Evolutionary conservation across 2,797 vertebrate species (phyloP).

Genomic region (Megaceryle alcyon): DNA sequence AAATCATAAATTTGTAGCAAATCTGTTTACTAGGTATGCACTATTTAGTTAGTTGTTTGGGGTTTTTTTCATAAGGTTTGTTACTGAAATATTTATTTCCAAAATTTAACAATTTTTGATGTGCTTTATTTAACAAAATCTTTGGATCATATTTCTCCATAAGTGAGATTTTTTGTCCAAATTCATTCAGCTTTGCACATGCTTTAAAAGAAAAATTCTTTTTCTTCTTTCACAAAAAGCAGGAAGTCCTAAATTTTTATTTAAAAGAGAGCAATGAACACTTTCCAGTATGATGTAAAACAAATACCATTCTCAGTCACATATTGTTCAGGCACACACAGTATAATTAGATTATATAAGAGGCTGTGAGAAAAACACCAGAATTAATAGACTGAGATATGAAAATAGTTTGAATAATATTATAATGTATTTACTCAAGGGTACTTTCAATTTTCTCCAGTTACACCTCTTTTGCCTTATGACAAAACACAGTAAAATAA

Average conservation of each 20-base stretch:
- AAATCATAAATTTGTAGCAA: neutral
- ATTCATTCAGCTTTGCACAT: neutral
- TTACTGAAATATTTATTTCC: neutral
- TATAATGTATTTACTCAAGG: neutral
- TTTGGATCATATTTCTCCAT: neutral
- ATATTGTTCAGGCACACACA: constrained; percentile 2
- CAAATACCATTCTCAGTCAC: constrained; percentile 24
- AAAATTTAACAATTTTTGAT: neutral
- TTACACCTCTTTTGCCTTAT: neutral
- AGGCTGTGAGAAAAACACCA: constrained; percentile 8
- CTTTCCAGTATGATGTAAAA: constrained; percentile 23
- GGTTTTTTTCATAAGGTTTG: neutral
- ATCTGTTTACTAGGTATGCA: neutral
- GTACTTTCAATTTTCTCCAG: neutral
- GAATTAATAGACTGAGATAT: neutral
- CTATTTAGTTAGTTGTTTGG: fast-evolving
- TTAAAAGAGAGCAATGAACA: constrained; percentile 10
- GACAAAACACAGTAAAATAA: neutral
- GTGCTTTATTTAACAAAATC: neutral
- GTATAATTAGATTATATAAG: constrained; percentile 11
- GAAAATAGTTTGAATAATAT: neutral
- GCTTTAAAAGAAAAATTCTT: neutral
- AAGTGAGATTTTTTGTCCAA: neutral
- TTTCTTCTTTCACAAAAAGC: neutral
- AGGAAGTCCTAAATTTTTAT: constrained; percentile 18